Evolutionary conservation across 92 coral and sea anemone species (phyloP), one percentile per base, ranked within the genome.

Genomic region (Porites rus): DNA sequence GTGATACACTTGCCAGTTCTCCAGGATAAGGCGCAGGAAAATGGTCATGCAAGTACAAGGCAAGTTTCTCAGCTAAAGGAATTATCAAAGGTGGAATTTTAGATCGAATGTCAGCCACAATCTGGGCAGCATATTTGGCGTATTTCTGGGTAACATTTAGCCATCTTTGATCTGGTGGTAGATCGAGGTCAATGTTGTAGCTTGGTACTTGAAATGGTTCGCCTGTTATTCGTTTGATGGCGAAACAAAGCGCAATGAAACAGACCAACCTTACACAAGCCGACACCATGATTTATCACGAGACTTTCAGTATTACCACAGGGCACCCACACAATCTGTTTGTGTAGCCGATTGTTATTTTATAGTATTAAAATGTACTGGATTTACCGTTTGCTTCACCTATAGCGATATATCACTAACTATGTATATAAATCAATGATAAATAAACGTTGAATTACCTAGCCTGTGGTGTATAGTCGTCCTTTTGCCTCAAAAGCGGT

Each of bases 151-250:
- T 73, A 43, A 94, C 80, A 10, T 92, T 64, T 1, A 84, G 54
- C 98, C 98, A 96, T 94, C 98, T 89, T 72, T 94, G 79, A 75
- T 94, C 89, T 25, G 98, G 93, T 38, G 96, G 93, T 0, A 92
- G 90, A 76, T 96, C 98, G 13, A 96, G 92, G 66, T 96, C 75
- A 10, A 96, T 86, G 51, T 84, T 89, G 65, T 67, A 83, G 31
- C 94, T 77, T 65, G 93, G 90, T 16, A 94, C 96, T 77, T 90
- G 96, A 65, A 87, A 77, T 51, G 96, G 94, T 17, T 88, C 93
- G 8, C 82, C 50, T 10, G 51, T 64, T 18, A 72, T 19, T 24
- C 16, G 16, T 65, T 46, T 62, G 19, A 46, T 3, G 10, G 60
- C 43, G 28, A 75, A 80, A 72, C 69, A 65, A 20, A 86, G 20